These are phyloP conservation scores for Selenia dentaria DNA, from an alignment of 2,888 invertebrate genomes.

Conservation along the genomic window DNA sequence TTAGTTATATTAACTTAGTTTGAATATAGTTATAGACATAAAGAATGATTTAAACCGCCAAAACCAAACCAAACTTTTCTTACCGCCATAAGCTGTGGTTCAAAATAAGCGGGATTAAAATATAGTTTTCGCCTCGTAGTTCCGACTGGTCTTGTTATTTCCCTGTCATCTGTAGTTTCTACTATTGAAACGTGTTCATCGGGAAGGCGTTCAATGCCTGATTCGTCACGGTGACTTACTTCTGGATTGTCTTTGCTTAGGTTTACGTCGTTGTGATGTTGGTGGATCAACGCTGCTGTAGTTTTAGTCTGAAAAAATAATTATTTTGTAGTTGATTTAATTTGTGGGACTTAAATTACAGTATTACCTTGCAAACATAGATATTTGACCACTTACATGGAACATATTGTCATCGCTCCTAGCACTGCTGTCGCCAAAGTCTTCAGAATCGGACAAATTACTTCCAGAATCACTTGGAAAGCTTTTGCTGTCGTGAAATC, in stretches of 20 bases:
- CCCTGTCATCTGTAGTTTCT: slow-evolving; percentile 90
- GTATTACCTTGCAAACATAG: too few relatives aligned
- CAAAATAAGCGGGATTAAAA: slow-evolving; percentile 96
- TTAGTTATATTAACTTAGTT: neutral
- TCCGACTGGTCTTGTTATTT: slow-evolving; percentile 88
- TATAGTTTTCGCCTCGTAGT: slow-evolving; percentile 91
- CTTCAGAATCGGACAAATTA: slow-evolving; percentile 88
- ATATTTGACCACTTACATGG: slow-evolving; percentile 54
- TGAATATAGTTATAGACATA: neutral
- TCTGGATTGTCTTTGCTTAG: slow-evolving; percentile 58
- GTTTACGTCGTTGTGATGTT: slow-evolving; percentile 70
- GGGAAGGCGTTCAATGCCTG: slow-evolving; percentile 89
- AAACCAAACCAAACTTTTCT: too few relatives aligned
- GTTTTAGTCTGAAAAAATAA: slow-evolving; percentile 65
- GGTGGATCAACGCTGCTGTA: slow-evolving; percentile 90
- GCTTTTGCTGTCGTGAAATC: slow-evolving; percentile 82
- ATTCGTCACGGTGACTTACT: slow-evolving; percentile 77
- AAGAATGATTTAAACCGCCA: neutral
- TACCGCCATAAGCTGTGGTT: slow-evolving; percentile 93
- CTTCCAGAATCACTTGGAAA: slow-evolving; percentile 82
- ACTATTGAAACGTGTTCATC: slow-evolving; percentile 94
- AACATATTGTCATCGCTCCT: slow-evolving; percentile 63
- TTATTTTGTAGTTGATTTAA: too few relatives aligned
- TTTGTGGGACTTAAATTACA: too few relatives aligned
- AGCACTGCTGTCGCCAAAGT: slow-evolving; percentile 71